phyloP scores from a whole-genome alignment of 2,888 invertebrate genomes.

The Gari tellinella region DNA sequence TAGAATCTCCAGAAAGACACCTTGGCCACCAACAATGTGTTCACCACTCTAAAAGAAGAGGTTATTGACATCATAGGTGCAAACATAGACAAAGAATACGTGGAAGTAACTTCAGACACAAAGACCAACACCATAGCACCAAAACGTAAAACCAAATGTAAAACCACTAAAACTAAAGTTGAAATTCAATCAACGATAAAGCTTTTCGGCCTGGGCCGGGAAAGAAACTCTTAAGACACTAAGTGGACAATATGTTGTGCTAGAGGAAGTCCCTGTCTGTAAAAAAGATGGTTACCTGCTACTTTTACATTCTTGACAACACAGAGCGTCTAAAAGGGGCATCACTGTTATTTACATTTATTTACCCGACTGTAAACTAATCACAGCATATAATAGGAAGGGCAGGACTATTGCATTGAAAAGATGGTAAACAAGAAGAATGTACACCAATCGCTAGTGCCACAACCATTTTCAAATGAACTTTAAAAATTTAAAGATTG shows the following conservation, averaged over 20 bases:
- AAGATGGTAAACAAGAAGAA: slow-evolving; percentile 10
- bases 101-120: too few species aligned
- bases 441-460: slow-evolving; percentile 6
- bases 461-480: slow-evolving; percentile 7
- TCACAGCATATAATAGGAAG: background rate
- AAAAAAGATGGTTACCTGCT: slow-evolving; percentile 23
- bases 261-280: slow-evolving; percentile 10
- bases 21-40: too few species aligned
- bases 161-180: too few species aligned
- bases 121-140: too few species aligned
- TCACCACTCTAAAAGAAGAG: too few species aligned
- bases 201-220: slow-evolving; percentile 18
- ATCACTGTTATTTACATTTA: too few species aligned
- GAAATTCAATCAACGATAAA: too few species aligned
- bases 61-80: too few species aligned
- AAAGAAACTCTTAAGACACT: slow-evolving; percentile 2
- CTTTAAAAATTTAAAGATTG: slow-evolving; percentile 6
- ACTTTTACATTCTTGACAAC: slow-evolving; percentile 1
- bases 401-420: slow-evolving; percentile 12
- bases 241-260: background rate
- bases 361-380: background rate
- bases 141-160: too few species aligned
- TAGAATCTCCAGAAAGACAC: too few species aligned
- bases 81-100: too few species aligned
- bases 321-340: slow-evolving; percentile 1